Conservation (phyloP, 2,797 vertebrate species). For the Eidolon dupreanum region DNA sequence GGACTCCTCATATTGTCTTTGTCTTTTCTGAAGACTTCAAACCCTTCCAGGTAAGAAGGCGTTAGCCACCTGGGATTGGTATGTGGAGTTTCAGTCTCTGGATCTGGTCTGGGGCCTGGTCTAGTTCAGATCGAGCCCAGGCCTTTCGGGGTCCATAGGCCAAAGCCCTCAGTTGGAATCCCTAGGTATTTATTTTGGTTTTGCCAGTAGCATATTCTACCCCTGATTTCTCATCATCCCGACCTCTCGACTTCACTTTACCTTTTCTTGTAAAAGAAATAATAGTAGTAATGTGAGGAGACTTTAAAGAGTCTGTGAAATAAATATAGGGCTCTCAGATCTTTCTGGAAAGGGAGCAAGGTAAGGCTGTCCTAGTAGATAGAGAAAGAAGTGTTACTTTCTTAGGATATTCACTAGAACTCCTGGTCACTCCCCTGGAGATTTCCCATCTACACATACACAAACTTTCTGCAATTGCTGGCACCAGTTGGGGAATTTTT, state of each 20-base stretch:
- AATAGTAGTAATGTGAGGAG: background rate
- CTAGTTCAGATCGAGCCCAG: background rate
- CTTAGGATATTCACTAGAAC: background rate
- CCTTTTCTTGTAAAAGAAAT: background rate
- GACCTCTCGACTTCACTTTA: background rate
- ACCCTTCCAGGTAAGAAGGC: background rate
- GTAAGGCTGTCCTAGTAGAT: background rate
- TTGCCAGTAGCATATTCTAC: background rate
- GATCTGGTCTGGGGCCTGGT: background rate
- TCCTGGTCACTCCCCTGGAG: background rate
- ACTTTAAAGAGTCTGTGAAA: background rate
- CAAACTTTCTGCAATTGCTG: background rate
- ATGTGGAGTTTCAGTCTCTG: background rate
- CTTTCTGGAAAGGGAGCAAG: background rate
- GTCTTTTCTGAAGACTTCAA: background rate
- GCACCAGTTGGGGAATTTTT: constrained; percentile 35
- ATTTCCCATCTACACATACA: background rate
- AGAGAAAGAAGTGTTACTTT: background rate
- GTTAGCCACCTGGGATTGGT: background rate
- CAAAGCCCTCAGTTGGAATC: background rate
- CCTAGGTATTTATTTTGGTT: background rate
- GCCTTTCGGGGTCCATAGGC: background rate
- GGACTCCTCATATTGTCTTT: background rate
- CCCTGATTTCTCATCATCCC: background rate
- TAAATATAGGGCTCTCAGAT: background rate